Base-by-base conservation (phyloP, 2,797 vertebrate species). In the Holocentrus rufus region DNA sequence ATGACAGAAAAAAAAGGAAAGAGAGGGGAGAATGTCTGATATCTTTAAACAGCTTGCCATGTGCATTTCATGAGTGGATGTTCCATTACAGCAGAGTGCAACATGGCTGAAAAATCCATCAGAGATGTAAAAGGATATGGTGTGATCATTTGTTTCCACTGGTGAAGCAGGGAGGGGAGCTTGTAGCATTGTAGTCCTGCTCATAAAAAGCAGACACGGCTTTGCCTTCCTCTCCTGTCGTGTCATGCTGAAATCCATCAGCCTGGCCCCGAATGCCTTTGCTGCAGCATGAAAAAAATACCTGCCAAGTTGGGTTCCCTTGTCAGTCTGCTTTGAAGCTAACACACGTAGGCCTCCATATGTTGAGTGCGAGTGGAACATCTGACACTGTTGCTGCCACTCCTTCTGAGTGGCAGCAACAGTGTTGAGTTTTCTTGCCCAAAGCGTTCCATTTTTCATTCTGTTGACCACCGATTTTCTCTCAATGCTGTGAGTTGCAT, bases 61-160 rank as follows among this genome's bases (percentile, higher is more conserved):
- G 82, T 87, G 85, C 87, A 77, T 89, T 84, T 88, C 57, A 72
- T 17, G 69, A 87, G 82, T 79, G 76, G 76, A 81, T 87, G 82
- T 91, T 91, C 89, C 90, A 88, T 91, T 88, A 69, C 88, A 85
- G 79, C 88, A 87, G 74, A 82, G 72, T 2, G 77, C 87, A 88
- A 84, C 85, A 86, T 84, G 78, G 79, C 88, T 91, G 87, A 89
- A 83, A 89, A 90, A 88, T 5, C 68, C 90, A 90, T 91, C 83
- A 88, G 88, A 66, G 81, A 86, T 85, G 89, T 90, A 92, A 92
- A 77, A 81, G 79, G 88, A 93, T 90, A 87, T 46, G 74, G 47
- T 61, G 69, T 91, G 90, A 92, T 89, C 80, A 57, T 76, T 87
- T 87, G 76, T 93, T 93, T 93, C 91, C 92, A 92, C 85, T 89